Conservation (phyloP, 2,888 invertebrate species). For the Autographa gamma region DNA sequence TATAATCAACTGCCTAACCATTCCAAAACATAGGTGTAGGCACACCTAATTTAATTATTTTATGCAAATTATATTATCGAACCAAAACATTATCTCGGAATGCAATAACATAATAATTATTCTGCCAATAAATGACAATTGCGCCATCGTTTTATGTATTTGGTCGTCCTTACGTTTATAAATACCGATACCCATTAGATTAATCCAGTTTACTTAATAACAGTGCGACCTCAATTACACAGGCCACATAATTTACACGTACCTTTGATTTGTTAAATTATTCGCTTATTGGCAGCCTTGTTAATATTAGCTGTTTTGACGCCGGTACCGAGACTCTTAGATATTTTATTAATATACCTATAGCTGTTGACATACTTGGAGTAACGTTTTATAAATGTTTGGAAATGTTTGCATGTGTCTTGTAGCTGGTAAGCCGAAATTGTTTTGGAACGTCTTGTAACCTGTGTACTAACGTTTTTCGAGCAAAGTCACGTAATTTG, state of each 20-base stretch:
- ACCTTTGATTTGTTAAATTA: conserved; percentile 48
- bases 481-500: not conserved
- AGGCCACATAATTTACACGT: conserved; percentile 52
- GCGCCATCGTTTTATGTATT: conserved; percentile 21
- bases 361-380: not conserved
- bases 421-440: not conserved
- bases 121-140: conserved; percentile 6
- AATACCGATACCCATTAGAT: conserved; percentile 37
- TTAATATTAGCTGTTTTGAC: conserved; percentile 12
- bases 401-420: not conserved
- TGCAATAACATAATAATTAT: not conserved
- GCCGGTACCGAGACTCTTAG: not conserved
- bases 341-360: not conserved
- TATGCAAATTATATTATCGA: not conserved
- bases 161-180: conserved; percentile 46
- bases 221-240: conserved; percentile 51
- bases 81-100: not conserved
- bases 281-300: conserved; percentile 32
- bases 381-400: not conserved
- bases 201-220: conserved; percentile 54
- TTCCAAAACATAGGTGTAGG: too few relatives aligned
- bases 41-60: not conserved
- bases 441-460: not conserved
- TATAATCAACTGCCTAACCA: too few relatives aligned
- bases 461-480: not conserved